phyloP scores from a whole-genome alignment of 2,888 invertebrate species.

The Caenorhabditis japonica region DNA sequence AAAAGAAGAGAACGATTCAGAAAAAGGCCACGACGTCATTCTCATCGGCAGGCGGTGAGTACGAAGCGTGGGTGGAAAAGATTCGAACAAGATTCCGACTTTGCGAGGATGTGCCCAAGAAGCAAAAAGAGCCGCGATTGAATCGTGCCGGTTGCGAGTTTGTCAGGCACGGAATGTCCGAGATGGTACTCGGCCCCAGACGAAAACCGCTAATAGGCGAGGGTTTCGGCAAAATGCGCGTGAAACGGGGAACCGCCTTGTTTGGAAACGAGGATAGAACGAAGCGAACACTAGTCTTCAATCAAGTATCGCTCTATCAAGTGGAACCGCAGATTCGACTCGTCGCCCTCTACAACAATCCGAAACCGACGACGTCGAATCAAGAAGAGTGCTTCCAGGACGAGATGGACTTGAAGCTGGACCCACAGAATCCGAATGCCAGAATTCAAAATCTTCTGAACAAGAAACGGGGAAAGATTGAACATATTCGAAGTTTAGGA shows the following conservation, averaged over 20 bases:
- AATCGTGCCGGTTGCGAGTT: constrained; percentile 49
- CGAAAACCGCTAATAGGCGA: constrained; percentile 50
- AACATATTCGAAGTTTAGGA: constrained; percentile 22
- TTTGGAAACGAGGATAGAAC: constrained; percentile 22
- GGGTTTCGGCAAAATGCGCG: constrained; percentile 57
- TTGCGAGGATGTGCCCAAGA: constrained; percentile 48
- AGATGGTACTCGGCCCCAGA: constrained; percentile 46
- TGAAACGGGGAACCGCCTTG: constrained; percentile 29
- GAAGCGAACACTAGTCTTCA: neutral
- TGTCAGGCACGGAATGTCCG: constrained; percentile 53
- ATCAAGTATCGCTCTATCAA: constrained; percentile 27
- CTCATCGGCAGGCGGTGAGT: constrained; percentile 40
- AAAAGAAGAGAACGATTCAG: constrained; percentile 69
- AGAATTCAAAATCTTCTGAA: constrained; percentile 14
- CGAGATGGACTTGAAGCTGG: constrained; percentile 10
- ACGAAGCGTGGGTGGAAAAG: constrained; percentile 58
- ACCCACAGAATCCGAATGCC: constrained; percentile 6
- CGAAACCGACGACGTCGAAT: neutral
- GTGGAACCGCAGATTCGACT: constrained; percentile 25
- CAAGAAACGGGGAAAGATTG: constrained; percentile 1
- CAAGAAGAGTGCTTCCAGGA: constrained; percentile 24
- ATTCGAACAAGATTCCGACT: constrained; percentile 60
- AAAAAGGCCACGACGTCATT: constrained; percentile 57
- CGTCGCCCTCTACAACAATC: constrained; percentile 17
- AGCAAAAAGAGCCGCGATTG: constrained; percentile 56